Base-by-base conservation (phyloP, 1,140 invertebrate species). In the Anthonomus grandis region DNA sequence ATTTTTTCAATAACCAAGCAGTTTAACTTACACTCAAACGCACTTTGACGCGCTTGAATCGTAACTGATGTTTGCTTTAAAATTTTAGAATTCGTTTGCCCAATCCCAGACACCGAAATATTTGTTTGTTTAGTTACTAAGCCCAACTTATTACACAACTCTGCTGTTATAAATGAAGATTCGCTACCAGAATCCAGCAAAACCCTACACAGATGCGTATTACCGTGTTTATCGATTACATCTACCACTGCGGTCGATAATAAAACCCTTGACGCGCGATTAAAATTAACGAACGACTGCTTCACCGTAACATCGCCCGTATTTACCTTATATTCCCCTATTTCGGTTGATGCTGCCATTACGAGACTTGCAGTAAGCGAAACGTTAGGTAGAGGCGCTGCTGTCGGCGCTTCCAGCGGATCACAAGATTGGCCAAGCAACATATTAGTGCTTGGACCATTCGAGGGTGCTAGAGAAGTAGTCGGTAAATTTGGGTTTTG, bases 141-240 rank as follows among this genome's bases (percentile, higher is more conserved):
- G 15, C 17, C 17, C 37, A 39, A 13, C 17, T 39, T 39, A 6
- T 39, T 39, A 39, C 37, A 39, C 15, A 39, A 17, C 6, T 5
- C 17, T 39, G 9, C 37, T 12, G 9, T 8, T 6, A 39, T 39
- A 13, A 39, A 39, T 9, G 9, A 12, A 8, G 37, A 39, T 39
- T 39, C 37, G 13, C 37, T 39, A 39, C 37, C 37, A 5, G 9
- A 12, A 39, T 39, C 37, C 9, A 39, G 13, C 15, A 39, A 17
- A 17, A 39, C 17, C 17, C 41, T 18, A 44, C 41, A 44, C 3
- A 21, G 13, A 44, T 44, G 41, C 4, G 13, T 4, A 5, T 44
- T 44, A 44, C 21, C 21, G 4, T 44, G 41, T 9, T 44, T 44
- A 44, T 44, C 41, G 13, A 22, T 9, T 9, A 44, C 21, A 44